phyloP scores from a whole-genome alignment of 2,888 invertebrate genomes.

The Heliconius aoede region DNA sequence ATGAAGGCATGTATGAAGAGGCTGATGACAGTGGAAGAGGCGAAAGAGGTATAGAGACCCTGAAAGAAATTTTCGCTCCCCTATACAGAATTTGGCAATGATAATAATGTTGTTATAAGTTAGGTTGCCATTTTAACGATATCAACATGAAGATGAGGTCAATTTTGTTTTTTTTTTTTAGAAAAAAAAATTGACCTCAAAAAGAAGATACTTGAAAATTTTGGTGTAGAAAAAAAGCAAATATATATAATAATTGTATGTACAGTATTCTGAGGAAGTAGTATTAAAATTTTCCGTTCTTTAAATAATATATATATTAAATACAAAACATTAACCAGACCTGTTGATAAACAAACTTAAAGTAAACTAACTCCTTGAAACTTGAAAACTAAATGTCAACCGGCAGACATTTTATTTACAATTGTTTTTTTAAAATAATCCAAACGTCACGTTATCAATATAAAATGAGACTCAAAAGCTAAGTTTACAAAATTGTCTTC shows the following conservation, averaged over 20 bases:
- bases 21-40: no score
- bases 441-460: background rate
- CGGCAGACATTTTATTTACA: background rate
- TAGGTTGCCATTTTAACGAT: background rate
- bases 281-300: background rate
- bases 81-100: no score
- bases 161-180: no score
- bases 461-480: background rate
- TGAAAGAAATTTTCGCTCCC: no score
- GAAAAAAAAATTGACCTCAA: no score
- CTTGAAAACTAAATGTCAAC: slow-evolving; percentile 15
- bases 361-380: background rate
- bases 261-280: background rate
- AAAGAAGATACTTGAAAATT: no score
- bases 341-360: background rate
- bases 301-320: background rate
- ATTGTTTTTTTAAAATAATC: background rate
- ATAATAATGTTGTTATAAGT: no score
- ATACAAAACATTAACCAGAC: background rate
- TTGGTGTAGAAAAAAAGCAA: no score
- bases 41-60: no score
- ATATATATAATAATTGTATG: no score
- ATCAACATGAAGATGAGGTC: no score
- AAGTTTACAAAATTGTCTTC: background rate
- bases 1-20: no score